Base-by-base conservation (phyloP, 1,140 invertebrate genomes). In the Cylas formicarius region DNA sequence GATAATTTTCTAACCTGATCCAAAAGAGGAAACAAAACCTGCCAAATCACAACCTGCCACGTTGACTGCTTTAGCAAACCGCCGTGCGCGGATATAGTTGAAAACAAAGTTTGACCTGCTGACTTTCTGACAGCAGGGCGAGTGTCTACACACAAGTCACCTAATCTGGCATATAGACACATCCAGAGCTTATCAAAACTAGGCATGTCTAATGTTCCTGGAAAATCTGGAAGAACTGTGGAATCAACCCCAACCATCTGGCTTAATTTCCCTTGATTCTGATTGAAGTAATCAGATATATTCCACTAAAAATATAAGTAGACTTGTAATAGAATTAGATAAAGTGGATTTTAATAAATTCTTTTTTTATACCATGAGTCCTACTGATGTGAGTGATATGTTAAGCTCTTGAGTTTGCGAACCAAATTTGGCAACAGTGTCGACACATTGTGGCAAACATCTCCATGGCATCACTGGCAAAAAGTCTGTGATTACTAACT, bases 71-170 rank as follows among this genome's bases (percentile, higher is more conserved):
- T 82, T 9, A 97, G 70, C 32, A 96, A 72, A 24, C 80, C 77
- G 13, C 93, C 94, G 72, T 99, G 95, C 2, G 94, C 92, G 2
- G 87, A 84, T 60, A 99, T 90, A 7, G 94, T 97, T 16, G 93
- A 96, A 70, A 99, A 97, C 20, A 99, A 69, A 1, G 96, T 99
- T 75, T 98, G 94, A 50, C 92, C 91, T 7, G 94, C 91, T n/a
- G 92, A 96, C 71, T 98, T 97, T 7, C 96, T 76, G 0, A 98
- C 91, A 1, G 96, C 91, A 0, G 95, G 94, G 22, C 96, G 75
- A 13, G 83, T 70, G 72, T 99, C 96, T 24, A 97, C 90, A 65
- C 95, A 99, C 16, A 98, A 67, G 59, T 97, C 89, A 23, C 89
- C 86, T 42, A 96, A 69, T 66, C 86, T 77, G 11, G 84, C 81